phyloP scores from a whole-genome alignment of 2,113 vertebrate species.

The Rhinoptilus africanus region DNA sequence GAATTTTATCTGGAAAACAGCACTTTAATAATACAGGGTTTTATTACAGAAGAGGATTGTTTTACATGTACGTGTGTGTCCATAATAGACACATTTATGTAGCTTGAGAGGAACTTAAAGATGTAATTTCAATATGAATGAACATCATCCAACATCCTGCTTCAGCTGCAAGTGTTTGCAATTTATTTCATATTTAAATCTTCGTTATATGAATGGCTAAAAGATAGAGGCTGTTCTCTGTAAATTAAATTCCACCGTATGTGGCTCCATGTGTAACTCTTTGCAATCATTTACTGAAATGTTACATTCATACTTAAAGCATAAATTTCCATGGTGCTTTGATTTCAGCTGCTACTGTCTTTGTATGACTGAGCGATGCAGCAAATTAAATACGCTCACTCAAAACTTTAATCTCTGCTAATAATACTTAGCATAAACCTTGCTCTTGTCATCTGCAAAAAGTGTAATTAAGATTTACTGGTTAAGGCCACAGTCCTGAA shows the following conservation, averaged over 20 bases:
- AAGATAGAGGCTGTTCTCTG: not conserved
- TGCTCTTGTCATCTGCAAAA: not conserved
- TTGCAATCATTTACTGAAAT: not conserved
- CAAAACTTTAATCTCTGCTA: not conserved
- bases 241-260: not conserved
- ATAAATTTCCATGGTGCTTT: not conserved
- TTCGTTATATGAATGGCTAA: not conserved
- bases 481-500: not conserved
- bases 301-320: not conserved
- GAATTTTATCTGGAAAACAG: not conserved
- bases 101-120: not conserved
- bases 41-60: not conserved
- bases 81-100: not conserved
- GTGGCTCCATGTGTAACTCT: not conserved
- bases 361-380: not conserved
- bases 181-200: conserved; percentile 45
- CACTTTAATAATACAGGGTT: not conserved
- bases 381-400: not conserved
- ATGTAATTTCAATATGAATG: conserved; percentile 44
- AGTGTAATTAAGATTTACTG: not conserved
- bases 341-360: conserved; percentile 13
- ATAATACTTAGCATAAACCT: not conserved
- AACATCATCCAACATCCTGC: conserved; percentile 18
- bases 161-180: conserved; percentile 39
- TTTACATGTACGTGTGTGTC: not conserved